Conservation (phyloP, 2,888 invertebrate genomes). For the Sabatieria punctata region DNA sequence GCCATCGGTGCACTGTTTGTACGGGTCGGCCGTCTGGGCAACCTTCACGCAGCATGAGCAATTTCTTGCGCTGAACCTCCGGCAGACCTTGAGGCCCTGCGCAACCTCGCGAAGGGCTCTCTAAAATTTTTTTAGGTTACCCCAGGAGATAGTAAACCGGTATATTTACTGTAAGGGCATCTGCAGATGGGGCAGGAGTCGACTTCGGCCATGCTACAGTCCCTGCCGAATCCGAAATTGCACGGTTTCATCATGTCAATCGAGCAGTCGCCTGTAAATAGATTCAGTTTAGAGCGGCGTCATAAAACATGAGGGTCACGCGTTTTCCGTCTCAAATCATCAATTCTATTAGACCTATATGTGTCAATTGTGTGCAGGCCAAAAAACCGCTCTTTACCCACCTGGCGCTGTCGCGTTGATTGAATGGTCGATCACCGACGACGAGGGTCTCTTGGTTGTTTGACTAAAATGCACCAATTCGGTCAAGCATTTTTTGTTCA, state of each 20-base stretch:
- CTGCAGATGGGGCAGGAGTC: neutral
- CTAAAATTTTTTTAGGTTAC: neutral
- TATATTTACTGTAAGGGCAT: conserved; percentile 3
- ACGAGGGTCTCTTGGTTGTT: too few species aligned
- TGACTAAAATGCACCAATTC: too few species aligned
- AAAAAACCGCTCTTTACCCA: too few species aligned
- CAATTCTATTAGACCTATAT: too few species aligned
- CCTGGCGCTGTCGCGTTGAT: too few species aligned
- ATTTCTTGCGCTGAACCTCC: neutral
- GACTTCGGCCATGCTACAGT: neutral
- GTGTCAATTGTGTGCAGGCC: too few species aligned
- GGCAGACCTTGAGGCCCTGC: conserved; percentile 7
- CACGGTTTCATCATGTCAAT: neutral
- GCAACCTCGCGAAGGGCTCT: conserved; percentile 7
- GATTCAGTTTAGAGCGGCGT: too few species aligned
- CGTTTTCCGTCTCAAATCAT: too few species aligned
- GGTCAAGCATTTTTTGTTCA: too few species aligned
- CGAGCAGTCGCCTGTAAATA: too few species aligned
- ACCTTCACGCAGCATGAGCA: neutral
- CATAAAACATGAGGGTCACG: too few species aligned
- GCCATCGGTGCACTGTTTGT: conserved; percentile 7
- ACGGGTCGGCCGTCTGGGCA: conserved; percentile 2
- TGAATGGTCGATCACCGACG: too few species aligned
- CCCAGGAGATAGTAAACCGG: neutral
- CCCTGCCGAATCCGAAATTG: neutral